Evolutionary conservation across 2,888 invertebrate species (phyloP).

Genomic region (Gibbula magus): DNA sequence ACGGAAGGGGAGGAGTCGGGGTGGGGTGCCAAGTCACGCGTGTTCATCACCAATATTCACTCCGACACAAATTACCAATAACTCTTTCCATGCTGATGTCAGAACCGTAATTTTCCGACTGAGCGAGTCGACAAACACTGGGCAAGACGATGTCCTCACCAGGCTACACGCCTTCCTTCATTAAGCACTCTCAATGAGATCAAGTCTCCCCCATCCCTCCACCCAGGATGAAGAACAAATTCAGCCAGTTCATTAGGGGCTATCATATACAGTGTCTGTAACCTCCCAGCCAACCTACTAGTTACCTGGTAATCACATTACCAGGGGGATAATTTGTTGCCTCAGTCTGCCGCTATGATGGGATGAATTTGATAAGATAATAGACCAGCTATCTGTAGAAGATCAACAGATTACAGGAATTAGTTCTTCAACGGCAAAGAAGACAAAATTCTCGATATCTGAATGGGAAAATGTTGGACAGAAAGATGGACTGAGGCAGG

Average conservation of each 20-base stretch:
- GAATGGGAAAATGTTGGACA: not conserved
- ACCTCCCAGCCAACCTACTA: not conserved
- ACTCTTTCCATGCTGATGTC: constrained; percentile 18
- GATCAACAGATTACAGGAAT: constrained; percentile 3
- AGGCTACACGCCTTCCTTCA: not conserved
- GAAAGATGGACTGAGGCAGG: not conserved
- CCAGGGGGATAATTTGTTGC: not conserved
- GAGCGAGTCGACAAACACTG: constrained; percentile 11
- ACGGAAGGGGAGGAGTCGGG: not conserved
- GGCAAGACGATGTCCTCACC: not conserved
- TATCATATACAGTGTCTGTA: constrained; percentile 1
- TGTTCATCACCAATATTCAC: not conserved
- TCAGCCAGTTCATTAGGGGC: constrained; percentile 14
- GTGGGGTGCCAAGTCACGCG: not conserved
- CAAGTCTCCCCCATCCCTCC: not conserved
- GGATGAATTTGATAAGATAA: constrained; percentile 16
- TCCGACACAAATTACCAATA: constrained; percentile 20
- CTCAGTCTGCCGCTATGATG: not conserved
- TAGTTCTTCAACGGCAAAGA: not conserved
- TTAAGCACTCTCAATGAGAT: not conserved
- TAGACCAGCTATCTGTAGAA: not conserved
- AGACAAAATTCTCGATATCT: constrained; percentile 5
- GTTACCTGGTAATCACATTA: not conserved
- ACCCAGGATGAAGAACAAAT: constrained; percentile 6
- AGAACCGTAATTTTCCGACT: constrained; percentile 17